Base-by-base conservation (phyloP, 2,113 vertebrate species). In the Illadopsis cleaveri region DNA sequence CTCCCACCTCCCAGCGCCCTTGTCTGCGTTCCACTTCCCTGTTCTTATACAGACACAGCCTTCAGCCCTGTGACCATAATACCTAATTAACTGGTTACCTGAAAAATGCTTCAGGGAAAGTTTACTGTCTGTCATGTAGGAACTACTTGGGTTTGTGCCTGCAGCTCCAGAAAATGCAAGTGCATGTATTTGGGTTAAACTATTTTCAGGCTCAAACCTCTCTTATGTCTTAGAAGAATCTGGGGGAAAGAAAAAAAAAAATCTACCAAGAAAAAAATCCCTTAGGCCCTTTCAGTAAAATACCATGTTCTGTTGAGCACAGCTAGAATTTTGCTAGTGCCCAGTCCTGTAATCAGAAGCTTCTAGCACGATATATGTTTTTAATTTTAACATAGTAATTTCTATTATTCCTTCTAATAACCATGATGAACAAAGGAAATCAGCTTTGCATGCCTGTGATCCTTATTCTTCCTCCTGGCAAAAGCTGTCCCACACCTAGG, bases 1-100 rank as follows among this genome's bases (percentile, higher is more conserved):
- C 35, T 61, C 18, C 51, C 7, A 2, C 8, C 10, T 2, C 19
- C 2, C 22, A 10, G 23, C 1, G 1, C 11, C 47, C 42, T 56
- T 19, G 24, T 65, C 15, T 24, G 6, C 27, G 19, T 69, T 48
- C 27, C 5, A 8, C 14, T 54, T 91, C 12, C 30, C 3, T 27
- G 33, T 60, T 68, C 24, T 77, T 50, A 9, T 7, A 30, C 18
- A 4, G 6, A 5, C 12, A 3, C 1, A 7, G 9, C 19, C 70
- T 42, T 75, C n/a, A 48, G 35, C 20, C 18, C 37, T 6, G n/a
- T 25, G 30, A 27, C 57, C 12, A 3, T 33, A 45, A 73, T 5
- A 30, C 30, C 33, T 42, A 23, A 50, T 61, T 45, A 82, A 58
- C 8, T 35, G 10, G 11, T 54, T 79, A 48, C 4, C 40, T 50